Evolutionary conservation across 1,140 invertebrate species (phyloP), one percentile per base, ranked within the genome.

Genomic region (Amyelois transitella): DNA sequence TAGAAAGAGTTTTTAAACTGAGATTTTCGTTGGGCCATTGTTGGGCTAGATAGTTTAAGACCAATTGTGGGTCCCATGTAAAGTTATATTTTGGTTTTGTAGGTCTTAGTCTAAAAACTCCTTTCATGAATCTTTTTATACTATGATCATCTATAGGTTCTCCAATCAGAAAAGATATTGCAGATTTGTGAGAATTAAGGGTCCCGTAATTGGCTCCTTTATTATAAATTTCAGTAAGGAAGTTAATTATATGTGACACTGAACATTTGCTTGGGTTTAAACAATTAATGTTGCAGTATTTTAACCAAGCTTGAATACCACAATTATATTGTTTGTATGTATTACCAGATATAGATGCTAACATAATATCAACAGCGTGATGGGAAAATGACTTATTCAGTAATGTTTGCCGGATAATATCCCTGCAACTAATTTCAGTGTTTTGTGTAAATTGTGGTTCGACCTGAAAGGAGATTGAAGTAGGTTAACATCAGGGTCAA

Each of bases 51-150:
- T 51, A 51, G 55, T 25, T 52, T 7, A 53, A 49, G 6, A 69
- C 57, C 8, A 17, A 5, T 21, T 20, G 8, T 14, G 55, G 53
- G 47, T 76, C 71, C 72, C 71, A 75, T 0, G 62, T 62, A 8
- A 50, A 18, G 17, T 64, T 44, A 48, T 80, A 80, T 28, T 61
- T 59, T 2, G 68, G 68, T 18, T 49, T 51, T 0, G 58, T 17
- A 2, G 72, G 68, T 22, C 63, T 58, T 12, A 64, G 19, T 20
- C 18, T 50, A 22, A 57, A 64, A 5, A 68, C 56, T 18, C 66
- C 77, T 58, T 69, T 75, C 48, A 76, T 59, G 55, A 74, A 55
- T 49, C 53, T 10, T 17, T 51, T 51, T 1, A 72, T 43, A 17
- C 45, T 24, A 6, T 51, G 17, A 7, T 61, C 18, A 1, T 32